A percentile compares a stretch with the other conserved stretches of the same genome.
Conservation (phyloP, 2,888 invertebrate species). For the Tanypteryx hageni region DNA sequence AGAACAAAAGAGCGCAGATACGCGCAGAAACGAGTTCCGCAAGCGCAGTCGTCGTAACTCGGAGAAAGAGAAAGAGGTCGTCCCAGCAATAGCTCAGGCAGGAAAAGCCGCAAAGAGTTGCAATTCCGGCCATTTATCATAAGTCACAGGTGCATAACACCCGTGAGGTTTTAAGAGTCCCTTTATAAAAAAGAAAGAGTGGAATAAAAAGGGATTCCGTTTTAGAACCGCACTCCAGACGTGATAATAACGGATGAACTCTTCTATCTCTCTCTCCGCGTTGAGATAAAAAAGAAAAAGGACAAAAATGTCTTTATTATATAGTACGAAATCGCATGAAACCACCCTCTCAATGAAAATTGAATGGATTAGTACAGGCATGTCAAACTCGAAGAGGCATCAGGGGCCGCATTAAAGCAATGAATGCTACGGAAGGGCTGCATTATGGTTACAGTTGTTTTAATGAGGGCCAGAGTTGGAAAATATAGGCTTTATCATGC, state of each 20-base stretch:
- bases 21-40: not conserved
- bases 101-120: not conserved
- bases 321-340: too few relatives aligned
- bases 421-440: too few relatives aligned
- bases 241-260: not conserved
- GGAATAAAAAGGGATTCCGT: not conserved
- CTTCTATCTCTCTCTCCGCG: not conserved
- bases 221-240: not conserved
- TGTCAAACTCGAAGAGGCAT: too few relatives aligned
- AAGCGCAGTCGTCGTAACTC: not conserved
- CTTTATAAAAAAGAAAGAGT: too few relatives aligned
- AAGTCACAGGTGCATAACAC: slow-evolving; percentile 13
- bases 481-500: too few relatives aligned
- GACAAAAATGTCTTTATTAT: not conserved
- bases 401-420: too few relatives aligned
- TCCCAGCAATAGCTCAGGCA: too few relatives aligned
- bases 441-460: too few relatives aligned
- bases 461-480: too few relatives aligned
- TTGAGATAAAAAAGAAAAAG: not conserved
- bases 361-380: too few relatives aligned
- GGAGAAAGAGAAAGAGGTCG: too few relatives aligned
- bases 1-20: not conserved
- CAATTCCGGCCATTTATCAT: not conserved
- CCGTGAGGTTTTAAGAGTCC: not conserved
- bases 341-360: too few relatives aligned